Percentiles rank a stretch among this genome's conserved stretches.
phyloP scores from a whole-genome alignment of 2,888 invertebrate species.

The Drosophila incognita region DNA sequence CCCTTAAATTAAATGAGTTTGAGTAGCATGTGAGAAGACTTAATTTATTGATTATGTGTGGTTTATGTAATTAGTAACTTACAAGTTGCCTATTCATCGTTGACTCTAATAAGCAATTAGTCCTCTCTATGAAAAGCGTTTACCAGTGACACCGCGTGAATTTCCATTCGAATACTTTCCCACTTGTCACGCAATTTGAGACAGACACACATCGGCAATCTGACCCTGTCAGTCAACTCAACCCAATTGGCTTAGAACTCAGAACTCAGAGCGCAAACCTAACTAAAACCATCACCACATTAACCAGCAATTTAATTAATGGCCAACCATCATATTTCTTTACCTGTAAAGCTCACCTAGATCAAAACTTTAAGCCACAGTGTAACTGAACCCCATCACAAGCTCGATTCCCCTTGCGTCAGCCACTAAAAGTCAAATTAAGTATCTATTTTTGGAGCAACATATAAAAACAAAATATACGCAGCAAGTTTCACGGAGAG shows the following conservation, averaged over 20 bases:
- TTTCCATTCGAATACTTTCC: slow-evolving; percentile 36
- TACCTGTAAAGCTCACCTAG: slow-evolving; percentile 27
- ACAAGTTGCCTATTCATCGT: background rate
- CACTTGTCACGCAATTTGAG: slow-evolving; percentile 54
- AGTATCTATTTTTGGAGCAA: slow-evolving; percentile 71
- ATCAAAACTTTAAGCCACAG: slow-evolving; percentile 53
- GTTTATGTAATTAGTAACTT: background rate
- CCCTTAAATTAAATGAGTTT: background rate
- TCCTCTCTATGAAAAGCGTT: slow-evolving; percentile 11
- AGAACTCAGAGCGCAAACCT: slow-evolving; percentile 7
- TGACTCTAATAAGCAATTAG: background rate
- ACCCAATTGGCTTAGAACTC: slow-evolving; percentile 11
- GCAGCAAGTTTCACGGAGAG: background rate
- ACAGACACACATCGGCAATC: slow-evolving; percentile 15
- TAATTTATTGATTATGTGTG: background rate
- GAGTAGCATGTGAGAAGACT: background rate
- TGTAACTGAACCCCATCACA: slow-evolving; percentile 36
- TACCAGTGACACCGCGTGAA: slow-evolving; percentile 13
- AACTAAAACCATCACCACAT: slow-evolving; percentile 30
- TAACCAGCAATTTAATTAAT: slow-evolving; percentile 53
- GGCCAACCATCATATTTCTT: slow-evolving; percentile 51
- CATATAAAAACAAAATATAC: slow-evolving; percentile 54
- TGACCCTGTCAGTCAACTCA: slow-evolving; percentile 29
- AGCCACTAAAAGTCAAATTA: slow-evolving; percentile 71
- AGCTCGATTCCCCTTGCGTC: slow-evolving; percentile 28